Evolutionary conservation across 1,140 invertebrate genomes (phyloP), one percentile per base, ranked within the genome.

Genomic region (Sesamia nonagrioides): DNA sequence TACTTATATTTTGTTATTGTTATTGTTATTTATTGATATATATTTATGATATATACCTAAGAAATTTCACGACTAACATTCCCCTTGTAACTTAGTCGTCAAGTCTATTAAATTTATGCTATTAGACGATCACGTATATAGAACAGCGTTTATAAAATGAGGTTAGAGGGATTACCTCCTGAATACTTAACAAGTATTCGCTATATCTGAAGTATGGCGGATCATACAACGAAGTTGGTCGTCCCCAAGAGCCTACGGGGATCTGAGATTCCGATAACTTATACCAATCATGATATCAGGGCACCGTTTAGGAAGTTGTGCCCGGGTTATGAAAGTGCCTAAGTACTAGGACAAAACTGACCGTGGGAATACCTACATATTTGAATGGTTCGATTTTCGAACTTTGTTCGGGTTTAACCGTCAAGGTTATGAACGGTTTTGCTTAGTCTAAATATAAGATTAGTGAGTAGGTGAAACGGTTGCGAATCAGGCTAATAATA

Each of bases 141-240:
- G 71, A 13, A 60, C 18, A 74, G 54, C 71, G 71, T 60, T 60
- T 60, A 74, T 60, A 74, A 60, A 74, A 74, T 58, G 54, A 60
- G 54, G 54, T 74, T 74, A 58, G 71, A 74, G 35, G 56, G 71
- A 74, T 74, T 74, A 74, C 71, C 54, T 74, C 71, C 37, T 74
- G 71, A 74, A 74, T 74, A 74, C 71, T 74, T 74, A 60, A 74
- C 54, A 58, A 60, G 54, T 74, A 74, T 74, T 74, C 52, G 54
- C 71, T 52, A 74, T 74, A 74, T 74, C 54, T 74, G 54, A 74
- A 74, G 54, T 74, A 74, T 74, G 71, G 54, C 37, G 54, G 71
- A 74, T 74, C 54, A 60, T 74, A 60, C 13, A 60, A 37, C 52
- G 37, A 58, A 74, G 71, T 74, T 74, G 37, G 54, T 48, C 71